Conservation (phyloP, 2,888 invertebrate species). For the Amblyjoppa fuscipennis region DNA sequence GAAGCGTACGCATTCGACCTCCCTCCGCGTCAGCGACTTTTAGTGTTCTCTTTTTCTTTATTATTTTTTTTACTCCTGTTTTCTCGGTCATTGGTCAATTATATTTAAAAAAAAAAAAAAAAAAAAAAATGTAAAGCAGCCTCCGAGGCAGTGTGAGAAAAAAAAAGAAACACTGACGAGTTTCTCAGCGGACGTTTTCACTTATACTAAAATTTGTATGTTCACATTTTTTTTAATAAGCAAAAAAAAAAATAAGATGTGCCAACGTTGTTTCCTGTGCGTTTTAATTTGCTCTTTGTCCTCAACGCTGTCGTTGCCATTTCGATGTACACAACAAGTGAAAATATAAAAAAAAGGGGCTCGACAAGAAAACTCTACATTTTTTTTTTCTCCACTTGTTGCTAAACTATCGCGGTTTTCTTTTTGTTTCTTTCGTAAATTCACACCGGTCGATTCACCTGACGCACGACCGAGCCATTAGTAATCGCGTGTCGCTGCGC, state of each 20-base stretch:
- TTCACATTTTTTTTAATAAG: neutral
- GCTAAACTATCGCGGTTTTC: constrained; percentile 15
- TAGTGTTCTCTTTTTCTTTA: neutral
- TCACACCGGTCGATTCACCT: constrained; percentile 46
- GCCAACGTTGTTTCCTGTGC: neutral
- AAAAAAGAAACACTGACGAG: neutral
- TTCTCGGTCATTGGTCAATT: constrained; percentile 35
- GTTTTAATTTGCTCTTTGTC: neutral
- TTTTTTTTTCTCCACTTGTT: constrained; percentile 29
- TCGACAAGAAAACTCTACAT: constrained; percentile 5
- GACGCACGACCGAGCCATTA: constrained; percentile 36
- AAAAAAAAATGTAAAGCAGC: neutral
- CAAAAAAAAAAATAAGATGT: neutral
- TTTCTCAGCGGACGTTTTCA: neutral
- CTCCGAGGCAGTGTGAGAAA: neutral
- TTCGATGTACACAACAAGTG: neutral
- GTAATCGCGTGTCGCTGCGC: constrained; percentile 42
- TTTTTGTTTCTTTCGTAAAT: constrained; percentile 26
- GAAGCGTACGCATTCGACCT: neutral
- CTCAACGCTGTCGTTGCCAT: neutral
- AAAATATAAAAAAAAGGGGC: too few species aligned
- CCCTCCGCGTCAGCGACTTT: constrained; percentile 13
- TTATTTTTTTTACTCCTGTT: constrained; percentile 2
- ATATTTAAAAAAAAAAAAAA: neutral
- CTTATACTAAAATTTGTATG: neutral